phyloP scores from a whole-genome alignment of 2,113 vertebrate genomes.

The Gracilinanus agilis region DNA sequence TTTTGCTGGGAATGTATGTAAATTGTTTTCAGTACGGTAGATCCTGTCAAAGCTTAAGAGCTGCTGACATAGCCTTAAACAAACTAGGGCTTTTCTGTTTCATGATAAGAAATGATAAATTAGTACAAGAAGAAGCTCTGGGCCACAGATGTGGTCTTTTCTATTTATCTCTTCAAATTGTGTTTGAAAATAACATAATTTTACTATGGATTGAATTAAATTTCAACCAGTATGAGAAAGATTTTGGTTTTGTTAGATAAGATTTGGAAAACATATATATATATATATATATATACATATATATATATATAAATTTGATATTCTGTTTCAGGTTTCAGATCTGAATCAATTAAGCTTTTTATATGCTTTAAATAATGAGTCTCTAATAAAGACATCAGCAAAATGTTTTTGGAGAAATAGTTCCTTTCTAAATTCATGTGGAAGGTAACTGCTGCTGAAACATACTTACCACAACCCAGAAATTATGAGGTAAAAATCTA shows the following conservation, averaged over 20 bases:
- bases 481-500: too few species aligned
- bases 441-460: too few species aligned
- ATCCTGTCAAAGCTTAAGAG: not conserved
- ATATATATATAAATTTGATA: not conserved
- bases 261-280: not conserved
- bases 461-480: too few species aligned
- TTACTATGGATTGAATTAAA: not conserved
- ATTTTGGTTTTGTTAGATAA: not conserved
- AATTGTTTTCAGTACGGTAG: not conserved
- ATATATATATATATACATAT: not conserved
- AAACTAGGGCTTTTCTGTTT: not conserved
- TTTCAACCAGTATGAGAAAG: not conserved
- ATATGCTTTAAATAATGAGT: too few species aligned
- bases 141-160: not conserved
- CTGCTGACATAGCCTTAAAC: not conserved
- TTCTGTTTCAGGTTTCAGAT: too few species aligned
- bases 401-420: too few species aligned
- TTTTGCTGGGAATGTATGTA: not conserved
- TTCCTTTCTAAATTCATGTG: too few species aligned
- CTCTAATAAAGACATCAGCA: too few species aligned
- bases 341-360: too few species aligned
- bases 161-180: not conserved
- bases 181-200: not conserved
- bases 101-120: not conserved
- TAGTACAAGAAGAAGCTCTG: not conserved